These are phyloP conservation scores for Venusia cambrica DNA, from an alignment of 2,888 invertebrate species.

Conservation along the genomic window DNA sequence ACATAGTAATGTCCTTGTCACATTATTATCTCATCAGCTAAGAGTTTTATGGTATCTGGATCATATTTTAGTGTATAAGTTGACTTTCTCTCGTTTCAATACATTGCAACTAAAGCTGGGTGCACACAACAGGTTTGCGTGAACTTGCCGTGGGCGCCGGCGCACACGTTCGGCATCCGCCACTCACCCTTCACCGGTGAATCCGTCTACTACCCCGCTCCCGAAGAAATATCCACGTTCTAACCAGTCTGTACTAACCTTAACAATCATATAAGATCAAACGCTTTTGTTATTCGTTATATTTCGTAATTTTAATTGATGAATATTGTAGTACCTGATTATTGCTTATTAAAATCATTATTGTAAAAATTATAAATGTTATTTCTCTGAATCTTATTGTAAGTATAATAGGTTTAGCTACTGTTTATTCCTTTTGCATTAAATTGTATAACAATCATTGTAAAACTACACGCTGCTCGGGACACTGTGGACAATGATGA, in stretches of 20 bases:
- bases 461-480: conserved; percentile 27
- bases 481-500: conserved; percentile 16
- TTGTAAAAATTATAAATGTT: conserved; percentile 7
- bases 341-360: conserved; percentile 20
- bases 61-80: too few species aligned
- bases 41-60: too few species aligned
- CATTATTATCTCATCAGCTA: too few species aligned
- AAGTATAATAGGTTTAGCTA: not conserved
- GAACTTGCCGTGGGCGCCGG: conserved; percentile 83
- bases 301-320: conserved; percentile 26
- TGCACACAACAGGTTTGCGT: conserved; percentile 69
- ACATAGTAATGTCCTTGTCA: too few species aligned
- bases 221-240: conserved; percentile 61
- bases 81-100: conserved; percentile 39
- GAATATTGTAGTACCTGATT: conserved; percentile 28
- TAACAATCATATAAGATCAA: conserved; percentile 29
- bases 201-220: conserved; percentile 59
- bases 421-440: too few species aligned
- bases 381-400: conserved; percentile 1
- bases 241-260: conserved; percentile 49
- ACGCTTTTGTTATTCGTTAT: conserved; percentile 19
- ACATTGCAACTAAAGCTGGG: conserved; percentile 36
- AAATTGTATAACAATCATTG: too few species aligned
- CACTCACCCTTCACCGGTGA: conserved; percentile 86
- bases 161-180: conserved; percentile 89